Conservation (phyloP, 1,140 invertebrate genomes). For the Camponotus floridanus region DNA sequence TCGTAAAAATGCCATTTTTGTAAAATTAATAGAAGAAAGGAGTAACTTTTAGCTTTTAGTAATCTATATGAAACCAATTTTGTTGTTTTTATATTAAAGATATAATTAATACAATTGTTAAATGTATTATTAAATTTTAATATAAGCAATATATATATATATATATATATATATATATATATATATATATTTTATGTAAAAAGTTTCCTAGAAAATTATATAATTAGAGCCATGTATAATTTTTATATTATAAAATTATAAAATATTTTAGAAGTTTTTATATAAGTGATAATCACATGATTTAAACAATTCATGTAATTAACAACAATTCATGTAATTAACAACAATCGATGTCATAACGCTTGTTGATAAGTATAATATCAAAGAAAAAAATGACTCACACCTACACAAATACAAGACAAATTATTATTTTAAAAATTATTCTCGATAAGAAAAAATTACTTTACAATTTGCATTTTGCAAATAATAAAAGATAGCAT, state of each 20-base stretch:
- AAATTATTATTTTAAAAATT: not conserved
- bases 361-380: not conserved
- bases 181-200: conserved; percentile 4
- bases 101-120: not conserved
- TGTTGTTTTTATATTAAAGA: not conserved
- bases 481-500: not conserved
- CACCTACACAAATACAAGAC: not conserved
- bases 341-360: conserved; percentile 17
- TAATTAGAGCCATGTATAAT: not conserved
- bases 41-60: not conserved
- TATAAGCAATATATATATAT: not conserved
- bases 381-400: not conserved
- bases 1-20: not conserved
- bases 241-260: not conserved
- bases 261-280: not conserved
- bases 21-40: not conserved
- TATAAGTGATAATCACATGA: not conserved
- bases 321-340: not conserved
- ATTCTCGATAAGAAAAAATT: not conserved
- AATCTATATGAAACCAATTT: not conserved
- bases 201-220: not conserved
- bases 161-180: too few species aligned
- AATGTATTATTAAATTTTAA: not conserved
- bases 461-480: not conserved
- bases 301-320: not conserved